phyloP scores from a whole-genome alignment of 2,113 vertebrate species.

The Crotalus viridis region DNA sequence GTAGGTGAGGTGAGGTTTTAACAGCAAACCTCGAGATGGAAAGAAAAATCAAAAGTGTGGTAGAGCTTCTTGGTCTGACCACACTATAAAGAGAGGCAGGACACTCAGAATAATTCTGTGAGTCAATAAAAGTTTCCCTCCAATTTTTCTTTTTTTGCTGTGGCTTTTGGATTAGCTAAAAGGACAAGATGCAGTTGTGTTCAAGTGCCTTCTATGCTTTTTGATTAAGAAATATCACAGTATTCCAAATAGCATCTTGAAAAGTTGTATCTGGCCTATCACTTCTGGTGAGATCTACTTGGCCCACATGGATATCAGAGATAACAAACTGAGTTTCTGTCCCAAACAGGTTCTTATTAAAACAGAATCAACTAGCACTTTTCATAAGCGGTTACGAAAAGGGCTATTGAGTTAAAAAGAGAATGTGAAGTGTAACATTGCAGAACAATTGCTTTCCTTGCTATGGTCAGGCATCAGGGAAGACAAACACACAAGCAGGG shows the following conservation, averaged over 20 bases:
- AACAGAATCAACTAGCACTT: background rate
- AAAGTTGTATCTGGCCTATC: background rate
- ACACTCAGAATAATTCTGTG: background rate
- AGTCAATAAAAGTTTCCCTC: background rate
- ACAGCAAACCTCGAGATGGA: background rate
- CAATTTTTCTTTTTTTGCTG: background rate
- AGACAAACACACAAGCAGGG: background rate
- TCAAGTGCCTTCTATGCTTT: background rate
- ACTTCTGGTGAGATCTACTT: background rate
- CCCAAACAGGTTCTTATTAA: background rate
- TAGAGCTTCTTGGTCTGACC: background rate
- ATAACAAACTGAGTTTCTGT: background rate
- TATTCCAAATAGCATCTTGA: background rate
- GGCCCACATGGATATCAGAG: background rate
- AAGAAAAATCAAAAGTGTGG: background rate
- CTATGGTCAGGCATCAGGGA: background rate
- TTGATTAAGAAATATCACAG: background rate
- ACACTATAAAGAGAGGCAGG: background rate
- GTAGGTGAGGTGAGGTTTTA: background rate
- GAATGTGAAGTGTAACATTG: background rate
- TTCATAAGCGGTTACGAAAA: background rate
- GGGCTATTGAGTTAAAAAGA: background rate
- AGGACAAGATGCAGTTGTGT: background rate
- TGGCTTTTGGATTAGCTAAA: background rate
- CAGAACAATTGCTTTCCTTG: background rate